phyloP scores from a whole-genome alignment of 2,888 invertebrate species.

The Taenaris catops region DNA sequence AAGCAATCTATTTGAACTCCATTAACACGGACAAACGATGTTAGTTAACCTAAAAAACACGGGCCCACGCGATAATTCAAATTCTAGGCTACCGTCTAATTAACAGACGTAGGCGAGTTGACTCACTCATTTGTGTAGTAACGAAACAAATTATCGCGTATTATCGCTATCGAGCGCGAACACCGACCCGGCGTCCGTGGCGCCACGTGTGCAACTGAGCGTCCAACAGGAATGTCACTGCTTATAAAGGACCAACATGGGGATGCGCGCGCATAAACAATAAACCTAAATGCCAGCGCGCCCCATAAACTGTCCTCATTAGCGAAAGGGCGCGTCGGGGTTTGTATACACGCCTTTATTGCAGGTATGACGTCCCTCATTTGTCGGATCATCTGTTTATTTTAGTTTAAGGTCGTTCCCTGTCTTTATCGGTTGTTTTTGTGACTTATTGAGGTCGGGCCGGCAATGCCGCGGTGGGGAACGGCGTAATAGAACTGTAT shows the following conservation, averaged over 20 bases:
- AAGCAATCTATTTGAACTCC: slow-evolving; percentile 35
- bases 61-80: slow-evolving; percentile 50
- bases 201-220: slow-evolving; percentile 54
- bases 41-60: slow-evolving; percentile 35
- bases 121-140: slow-evolving; percentile 57
- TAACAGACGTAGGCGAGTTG: slow-evolving; percentile 59
- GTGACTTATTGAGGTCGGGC: slow-evolving; percentile 33
- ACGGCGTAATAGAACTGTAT: slow-evolving; percentile 48
- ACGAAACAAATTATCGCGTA: slow-evolving; percentile 54
- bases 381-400: slow-evolving; percentile 70
- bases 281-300: slow-evolving; percentile 66
- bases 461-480: slow-evolving; percentile 32
- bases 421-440: slow-evolving; percentile 64
- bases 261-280: slow-evolving; percentile 73
- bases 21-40: slow-evolving; percentile 35
- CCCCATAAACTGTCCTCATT: slow-evolving; percentile 74
- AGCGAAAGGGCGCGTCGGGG: slow-evolving; percentile 66
- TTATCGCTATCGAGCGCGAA: slow-evolving; percentile 38
- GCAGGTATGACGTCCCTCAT: slow-evolving; percentile 54
- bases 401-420: slow-evolving; percentile 64
- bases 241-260: slow-evolving; percentile 56
- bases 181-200: slow-evolving; percentile 32
- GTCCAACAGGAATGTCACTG: slow-evolving; percentile 38
- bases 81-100: slow-evolving; percentile 62
- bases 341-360: slow-evolving; percentile 65